Base-by-base conservation (phyloP, 2,797 vertebrate genomes). In the Jordanella pulchra region DNA sequence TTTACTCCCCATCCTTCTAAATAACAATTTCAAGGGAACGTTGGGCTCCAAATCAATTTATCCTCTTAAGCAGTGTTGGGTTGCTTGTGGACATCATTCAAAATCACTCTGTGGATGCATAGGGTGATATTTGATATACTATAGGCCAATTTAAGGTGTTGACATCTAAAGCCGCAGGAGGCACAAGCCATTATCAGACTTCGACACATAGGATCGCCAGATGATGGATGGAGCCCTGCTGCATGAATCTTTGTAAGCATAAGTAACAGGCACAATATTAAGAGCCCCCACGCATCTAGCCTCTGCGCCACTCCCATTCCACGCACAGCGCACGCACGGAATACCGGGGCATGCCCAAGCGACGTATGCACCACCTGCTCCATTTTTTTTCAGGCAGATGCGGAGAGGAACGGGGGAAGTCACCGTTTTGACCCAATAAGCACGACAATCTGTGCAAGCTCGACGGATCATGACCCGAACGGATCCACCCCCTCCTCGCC, bases 321-420 rank as follows among this genome's bases (percentile, higher is more conserved):
- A 23, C 76, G 67, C 82, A 78, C 75, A 72, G 82, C 77, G 71
- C 90, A 83, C 82, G 83, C 89, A 86, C 74, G 88, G 86, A 89
- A 90, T 90, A 86, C 90, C 90, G 84, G 89, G 91, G 89, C 85
- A 89, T 89, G 85, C 90, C 90, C 91, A 69, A 78, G 84, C 82
- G 69, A 84, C 78, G 77, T 86, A 80, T 82, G 76, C 84, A 84
- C 79, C 85, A 87, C 87, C 88, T 89, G 84, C 80, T 86, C 77
- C 67, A 71, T 84, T 86, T 87, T 86, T 89, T 85, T 39, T 39
- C 84, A 83, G 76, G 79, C 84, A 87, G 78, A 87, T 72, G 88
- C 30, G 32, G 6, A 30, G 56, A 32, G 30, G 32, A 11, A 32
- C 56, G 28, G 84, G 85, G 69, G 51, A 66, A 27, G 53, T 69